These are phyloP conservation scores for Amphipoea oculea DNA, from an alignment of 2,888 invertebrate species.

Conservation along the genomic window DNA sequence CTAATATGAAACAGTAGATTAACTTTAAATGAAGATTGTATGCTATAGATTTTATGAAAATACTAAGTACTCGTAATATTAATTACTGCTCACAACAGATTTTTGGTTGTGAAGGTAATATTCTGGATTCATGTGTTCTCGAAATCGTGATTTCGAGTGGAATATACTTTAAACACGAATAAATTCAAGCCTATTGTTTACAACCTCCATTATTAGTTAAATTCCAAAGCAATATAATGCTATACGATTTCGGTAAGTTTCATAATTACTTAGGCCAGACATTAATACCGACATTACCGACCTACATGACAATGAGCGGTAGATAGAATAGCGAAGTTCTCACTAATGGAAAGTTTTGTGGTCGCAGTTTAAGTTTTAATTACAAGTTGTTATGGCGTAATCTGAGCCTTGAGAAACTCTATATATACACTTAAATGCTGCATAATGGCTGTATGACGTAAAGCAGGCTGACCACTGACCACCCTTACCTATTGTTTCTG, in stretches of 20 bases:
- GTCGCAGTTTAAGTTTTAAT: conserved; percentile 46
- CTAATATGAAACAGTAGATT: conserved; percentile 1
- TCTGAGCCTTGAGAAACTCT: conserved; percentile 15
- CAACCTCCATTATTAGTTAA: conserved; percentile 66
- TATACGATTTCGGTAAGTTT: conserved; percentile 59
- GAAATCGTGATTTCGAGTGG: conserved; percentile 26
- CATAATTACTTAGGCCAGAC: conserved; percentile 54
- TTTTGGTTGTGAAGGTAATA: conserved; percentile 15
- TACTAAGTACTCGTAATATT: conserved; percentile 24
- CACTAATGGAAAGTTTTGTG: conserved; percentile 37
- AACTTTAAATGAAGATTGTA: not conserved
- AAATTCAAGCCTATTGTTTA: conserved; percentile 59
- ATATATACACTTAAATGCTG: not conserved
- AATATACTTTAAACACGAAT: conserved; percentile 42
- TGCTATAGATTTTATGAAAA: not conserved
- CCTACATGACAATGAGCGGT: conserved; percentile 31
- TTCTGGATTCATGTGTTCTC: conserved; percentile 2
- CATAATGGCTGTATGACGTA: not conserved
- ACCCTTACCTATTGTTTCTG: not conserved
- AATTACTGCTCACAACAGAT: conserved; percentile 16
- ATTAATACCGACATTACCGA: conserved; percentile 34
- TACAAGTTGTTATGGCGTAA: conserved; percentile 26
- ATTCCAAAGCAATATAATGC: conserved; percentile 65
- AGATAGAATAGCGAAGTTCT: conserved; percentile 34
- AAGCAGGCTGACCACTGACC: not conserved